Percentiles rank a stretch among this genome's conserved stretches.
These are phyloP conservation scores for Drosophila aldrichi DNA, from an alignment of 2,888 invertebrate species.

Conservation along the genomic window DNA sequence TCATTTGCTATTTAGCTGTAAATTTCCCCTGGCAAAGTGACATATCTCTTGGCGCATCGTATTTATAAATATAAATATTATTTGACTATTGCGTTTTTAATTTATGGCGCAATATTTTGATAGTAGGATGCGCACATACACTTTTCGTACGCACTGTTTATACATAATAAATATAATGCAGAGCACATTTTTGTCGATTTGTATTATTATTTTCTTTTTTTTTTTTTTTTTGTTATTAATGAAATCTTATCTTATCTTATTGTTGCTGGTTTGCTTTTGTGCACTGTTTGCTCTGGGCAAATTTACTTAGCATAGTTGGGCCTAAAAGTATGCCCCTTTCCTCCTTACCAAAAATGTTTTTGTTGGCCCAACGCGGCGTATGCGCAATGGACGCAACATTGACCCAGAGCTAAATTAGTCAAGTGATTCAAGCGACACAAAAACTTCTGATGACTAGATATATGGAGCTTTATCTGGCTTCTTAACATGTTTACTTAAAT, in stretches of 20 bases:
- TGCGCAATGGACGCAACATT: constrained; percentile 46
- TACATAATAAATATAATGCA: constrained; percentile 21
- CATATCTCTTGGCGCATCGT: neutral
- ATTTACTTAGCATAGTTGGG: constrained; percentile 61
- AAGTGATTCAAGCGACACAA: neutral
- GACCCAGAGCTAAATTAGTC: constrained; percentile 27
- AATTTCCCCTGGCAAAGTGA: neutral
- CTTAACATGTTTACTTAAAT: neutral
- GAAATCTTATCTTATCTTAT: constrained; percentile 65
- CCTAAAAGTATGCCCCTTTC: constrained; percentile 70
- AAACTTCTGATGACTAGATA: neutral
- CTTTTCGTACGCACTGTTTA: constrained; percentile 38
- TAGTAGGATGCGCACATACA: constrained; percentile 15
- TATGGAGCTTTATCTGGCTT: constrained; percentile 12
- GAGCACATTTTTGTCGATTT: constrained; percentile 11
- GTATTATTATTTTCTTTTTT: constrained; percentile 2
- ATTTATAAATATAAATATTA: constrained; percentile 13
- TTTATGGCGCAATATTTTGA: constrained; percentile 29
- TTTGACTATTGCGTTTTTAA: constrained; percentile 12
- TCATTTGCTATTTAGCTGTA: neutral
- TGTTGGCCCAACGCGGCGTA: constrained; percentile 43
- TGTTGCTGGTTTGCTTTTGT: constrained; percentile 42
- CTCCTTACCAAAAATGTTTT: neutral
- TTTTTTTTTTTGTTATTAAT: constrained; percentile 39
- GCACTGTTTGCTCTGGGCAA: constrained; percentile 48